Conservation (phyloP, 1,140 invertebrate genomes). For the Drosophila miranda region DNA sequence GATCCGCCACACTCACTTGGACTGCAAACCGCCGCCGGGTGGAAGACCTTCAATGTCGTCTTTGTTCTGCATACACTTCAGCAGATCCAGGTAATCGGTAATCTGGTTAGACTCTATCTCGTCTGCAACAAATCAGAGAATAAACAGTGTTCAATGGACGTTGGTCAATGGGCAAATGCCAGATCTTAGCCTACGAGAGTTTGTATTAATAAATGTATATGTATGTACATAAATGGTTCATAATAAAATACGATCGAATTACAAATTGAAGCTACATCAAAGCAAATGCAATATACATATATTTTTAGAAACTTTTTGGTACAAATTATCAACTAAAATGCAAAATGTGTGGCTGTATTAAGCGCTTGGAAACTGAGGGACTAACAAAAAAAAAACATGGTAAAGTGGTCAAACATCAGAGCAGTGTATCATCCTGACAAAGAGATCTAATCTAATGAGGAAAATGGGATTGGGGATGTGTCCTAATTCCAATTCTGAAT, state of each 20-base stretch:
- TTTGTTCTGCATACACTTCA: slow-evolving; percentile 68
- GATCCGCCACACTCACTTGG: slow-evolving; percentile 61
- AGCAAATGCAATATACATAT: slow-evolving; percentile 49
- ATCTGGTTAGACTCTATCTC: slow-evolving; percentile 66
- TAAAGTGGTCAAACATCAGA: slow-evolving; percentile 3
- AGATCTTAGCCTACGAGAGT: slow-evolving; percentile 29
- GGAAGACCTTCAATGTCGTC: slow-evolving; percentile 81
- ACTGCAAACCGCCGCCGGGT: slow-evolving; percentile 78
- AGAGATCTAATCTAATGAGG: too few species aligned
- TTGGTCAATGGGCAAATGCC: too few species aligned
- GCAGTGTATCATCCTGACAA: too few species aligned
- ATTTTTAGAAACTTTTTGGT: slow-evolving; percentile 11
- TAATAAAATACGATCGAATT: slow-evolving; percentile 53
- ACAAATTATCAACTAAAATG: slow-evolving; percentile 45
- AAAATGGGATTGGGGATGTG: too few species aligned
- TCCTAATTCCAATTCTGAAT: too few species aligned
- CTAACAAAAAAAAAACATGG: slow-evolving; percentile 21
- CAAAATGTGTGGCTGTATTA: slow-evolving; percentile 51
- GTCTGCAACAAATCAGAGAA: slow-evolving; percentile 69
- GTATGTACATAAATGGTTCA: slow-evolving; percentile 58
- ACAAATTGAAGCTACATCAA: slow-evolving; percentile 65
- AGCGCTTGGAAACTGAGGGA: slow-evolving; percentile 49
- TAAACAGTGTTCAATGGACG: slow-evolving; percentile 1
- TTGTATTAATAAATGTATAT: slow-evolving; percentile 28
- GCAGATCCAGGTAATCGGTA: slow-evolving; percentile 68